Evolutionary conservation across 2,888 invertebrate species (phyloP).

Genomic region (Lymantria monacha): DNA sequence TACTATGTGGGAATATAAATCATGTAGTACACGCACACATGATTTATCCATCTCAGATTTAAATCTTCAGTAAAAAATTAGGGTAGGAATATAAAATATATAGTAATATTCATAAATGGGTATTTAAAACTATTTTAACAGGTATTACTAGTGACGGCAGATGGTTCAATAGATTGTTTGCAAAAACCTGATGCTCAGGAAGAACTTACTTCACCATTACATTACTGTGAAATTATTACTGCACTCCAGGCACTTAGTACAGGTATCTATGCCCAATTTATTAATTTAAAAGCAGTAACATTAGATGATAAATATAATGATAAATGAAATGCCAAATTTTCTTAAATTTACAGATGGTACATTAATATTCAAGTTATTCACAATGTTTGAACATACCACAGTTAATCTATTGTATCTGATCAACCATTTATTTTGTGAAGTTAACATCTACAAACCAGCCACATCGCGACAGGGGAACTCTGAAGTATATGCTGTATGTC

Average conservation of each 20-base stretch:
- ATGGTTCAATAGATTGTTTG: conserved; percentile 96
- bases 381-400: conserved; percentile 92
- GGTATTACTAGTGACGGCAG: conserved; percentile 91
- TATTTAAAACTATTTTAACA: conserved; percentile 40
- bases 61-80: too few species aligned
- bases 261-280: conserved; percentile 52
- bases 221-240: conserved; percentile 91
- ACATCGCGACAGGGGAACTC: conserved; percentile 98
- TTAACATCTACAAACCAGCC: conserved; percentile 92
- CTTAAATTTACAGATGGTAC: conserved; percentile 83
- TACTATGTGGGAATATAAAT: too few species aligned
- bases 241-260: conserved; percentile 86
- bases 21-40: too few species aligned
- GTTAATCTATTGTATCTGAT: conserved; percentile 90
- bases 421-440: conserved; percentile 86
- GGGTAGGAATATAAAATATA: too few species aligned
- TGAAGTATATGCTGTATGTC: conserved; percentile 92
- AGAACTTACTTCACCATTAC: conserved; percentile 87
- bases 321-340: too few species aligned
- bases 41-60: too few species aligned
- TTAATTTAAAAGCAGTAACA: too few species aligned
- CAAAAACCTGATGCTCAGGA: conserved; percentile 94
- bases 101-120: too few species aligned
- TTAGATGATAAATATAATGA: too few species aligned
- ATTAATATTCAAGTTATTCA: conserved; percentile 94